Evolutionary conservation across 1,140 invertebrate species (phyloP).

Genomic region (Drosophila rufa): DNA sequence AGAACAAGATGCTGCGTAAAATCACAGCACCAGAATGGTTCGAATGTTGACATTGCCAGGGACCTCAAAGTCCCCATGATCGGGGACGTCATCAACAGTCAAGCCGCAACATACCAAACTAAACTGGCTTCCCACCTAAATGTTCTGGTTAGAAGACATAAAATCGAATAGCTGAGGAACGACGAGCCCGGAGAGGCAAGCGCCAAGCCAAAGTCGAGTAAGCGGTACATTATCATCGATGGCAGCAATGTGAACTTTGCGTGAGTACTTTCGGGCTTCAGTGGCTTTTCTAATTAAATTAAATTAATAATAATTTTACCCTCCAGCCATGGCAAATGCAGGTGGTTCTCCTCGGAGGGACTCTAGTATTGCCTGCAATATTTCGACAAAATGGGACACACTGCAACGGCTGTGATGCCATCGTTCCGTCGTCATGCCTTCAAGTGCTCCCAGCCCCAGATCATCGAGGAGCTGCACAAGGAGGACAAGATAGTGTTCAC

Average conservation of each 20-base stretch:
- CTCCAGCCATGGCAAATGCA: constrained; percentile 59
- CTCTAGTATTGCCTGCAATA: constrained; percentile 93
- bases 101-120: too few species aligned
- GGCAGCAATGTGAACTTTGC: constrained; percentile 96
- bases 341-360: constrained; percentile 92
- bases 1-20: too few species aligned
- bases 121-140: too few species aligned
- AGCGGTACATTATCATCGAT: constrained; percentile 93
- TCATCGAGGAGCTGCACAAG: constrained; percentile 90
- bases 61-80: too few species aligned
- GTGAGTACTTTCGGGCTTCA: constrained; percentile 86
- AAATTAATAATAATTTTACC: neutral
- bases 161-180: too few species aligned
- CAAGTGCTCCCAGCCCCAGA: constrained; percentile 86
- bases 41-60: too few species aligned
- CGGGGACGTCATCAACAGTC: too few species aligned
- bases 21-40: too few species aligned
- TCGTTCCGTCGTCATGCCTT: constrained; percentile 83
- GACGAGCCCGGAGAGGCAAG: neutral
- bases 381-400: constrained; percentile 91
- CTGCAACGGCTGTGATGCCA: constrained; percentile 95
- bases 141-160: too few species aligned
- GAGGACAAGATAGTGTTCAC: constrained; percentile 93
- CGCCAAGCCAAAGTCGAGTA: constrained; percentile 18
- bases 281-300: neutral